Evolutionary conservation across 2,113 vertebrate species (phyloP), one percentile per base, ranked within the genome.

Genomic region (Arothron firmamentum): DNA sequence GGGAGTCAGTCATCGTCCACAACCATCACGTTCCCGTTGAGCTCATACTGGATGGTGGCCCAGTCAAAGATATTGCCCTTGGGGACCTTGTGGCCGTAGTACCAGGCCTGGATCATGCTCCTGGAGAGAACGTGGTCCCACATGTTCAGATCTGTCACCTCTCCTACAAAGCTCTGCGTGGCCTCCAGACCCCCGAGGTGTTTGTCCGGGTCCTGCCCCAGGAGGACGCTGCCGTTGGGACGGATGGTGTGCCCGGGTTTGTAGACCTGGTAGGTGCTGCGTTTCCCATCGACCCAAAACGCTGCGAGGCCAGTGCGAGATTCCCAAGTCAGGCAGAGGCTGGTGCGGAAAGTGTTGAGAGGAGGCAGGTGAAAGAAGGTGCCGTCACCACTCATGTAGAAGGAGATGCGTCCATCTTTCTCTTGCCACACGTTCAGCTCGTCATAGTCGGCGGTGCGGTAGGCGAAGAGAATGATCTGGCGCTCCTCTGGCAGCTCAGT

Each of bases 351-450:
- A 54, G 88, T 89, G 80, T 74, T 73, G 52, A 92, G 77, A 5
- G 85, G 83, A 0, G 90, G 87, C 56, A 92, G 85, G 59, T 83
- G 75, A 43, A 90, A 92, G 65, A 67, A 82, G 19, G 54, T 63
- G 1, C 86, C 88, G 0, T 90, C 90, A 0, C 89, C 89, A 3
- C 87, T 87, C 71, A 92, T 73, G 65, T 90, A 90, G 41, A 92
- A 87, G 16, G 90, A 81, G 18, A 91, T 8, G 1, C 82, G 84
- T 0, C 90, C 91, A 0, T 90, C 89, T 46, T 70, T 88, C 73
- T 92, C 91, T 0, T 88, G 85, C 90, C 91, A 91, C 76, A 93
- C 75, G 52, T 92, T 91, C 38, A 93, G 89, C 61, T 91, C 91
- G 18, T 92, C 91, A 1, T 88, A 88, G 72, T 87, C 81, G 2